Percentiles rank a stretch among this genome's conserved stretches.
Evolutionary conservation across 2,113 vertebrate species (phyloP).

Genomic region (Cromileptes altivelis): DNA sequence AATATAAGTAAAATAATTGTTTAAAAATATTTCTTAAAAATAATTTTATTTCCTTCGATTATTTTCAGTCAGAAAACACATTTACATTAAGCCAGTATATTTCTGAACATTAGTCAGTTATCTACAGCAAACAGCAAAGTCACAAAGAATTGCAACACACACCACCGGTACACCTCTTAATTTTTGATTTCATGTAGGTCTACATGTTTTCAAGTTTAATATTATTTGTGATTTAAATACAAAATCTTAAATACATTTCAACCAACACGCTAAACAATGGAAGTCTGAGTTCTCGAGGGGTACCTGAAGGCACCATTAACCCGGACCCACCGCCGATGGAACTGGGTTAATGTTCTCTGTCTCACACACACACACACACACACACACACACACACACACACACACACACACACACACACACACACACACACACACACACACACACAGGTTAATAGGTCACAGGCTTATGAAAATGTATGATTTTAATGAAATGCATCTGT

Average conservation of each 20-base stretch:
- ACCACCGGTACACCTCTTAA: too few species aligned
- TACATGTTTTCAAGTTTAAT: background rate
- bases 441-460: background rate
- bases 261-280: background rate
- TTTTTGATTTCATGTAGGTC: too few species aligned
- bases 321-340: background rate
- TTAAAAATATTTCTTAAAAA: too few species aligned
- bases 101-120: background rate
- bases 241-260: background rate
- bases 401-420: background rate
- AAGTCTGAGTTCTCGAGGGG: background rate
- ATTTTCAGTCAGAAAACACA: background rate
- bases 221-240: background rate
- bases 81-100: background rate
- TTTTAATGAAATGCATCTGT: background rate
- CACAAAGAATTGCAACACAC: background rate
- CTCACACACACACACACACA: slow-evolving; percentile 1
- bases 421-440: slow-evolving; percentile 6
- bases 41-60: too few species aligned
- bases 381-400: background rate
- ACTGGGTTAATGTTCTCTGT: background rate
- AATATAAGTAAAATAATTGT: too few species aligned
- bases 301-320: slow-evolving; percentile 15
- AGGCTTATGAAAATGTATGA: background rate
- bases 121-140: background rate